Base-by-base conservation (phyloP, 2,113 vertebrate genomes). In the Chlorodrepanis virens region DNA sequence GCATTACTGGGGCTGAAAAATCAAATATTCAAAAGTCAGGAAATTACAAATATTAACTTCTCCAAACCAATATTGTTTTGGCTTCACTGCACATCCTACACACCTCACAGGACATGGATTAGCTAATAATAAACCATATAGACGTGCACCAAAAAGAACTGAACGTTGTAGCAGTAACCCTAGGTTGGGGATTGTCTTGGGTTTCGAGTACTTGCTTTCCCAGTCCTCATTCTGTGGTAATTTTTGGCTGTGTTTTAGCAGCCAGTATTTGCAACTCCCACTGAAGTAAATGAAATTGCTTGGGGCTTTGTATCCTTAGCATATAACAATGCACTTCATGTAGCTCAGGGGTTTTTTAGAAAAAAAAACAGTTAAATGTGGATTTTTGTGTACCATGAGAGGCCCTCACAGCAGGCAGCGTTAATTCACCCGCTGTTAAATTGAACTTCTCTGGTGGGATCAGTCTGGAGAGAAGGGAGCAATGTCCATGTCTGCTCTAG, bases 1-100 rank as follows among this genome's bases (percentile, higher is more conserved):
- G 49, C 37, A 7, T 95, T 65, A 57, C 67, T 19, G 27, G 39
- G 71, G 35, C 42, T 77, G 54, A 91, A 93, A 76, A 85, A 69
- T 54, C 53, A 76, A 93, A 65, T 61, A 83, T 28, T 83, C 50
- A 47, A 80, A 81, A 91, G 75, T 83, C 94, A 94, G 94, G 96
- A 96, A 96, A 95, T 97, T 84, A 84, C 78, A 80, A 53, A 83
- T 54, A 53, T 8, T 64, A 63, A 40, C 39, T 68, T 81, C 75
- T 94, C 94, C 86, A 88, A 88, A 87, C 76, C 59, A 77, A 81
- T 96, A 93, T 90, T 7, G 3, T 37, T 50, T 94, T 96, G 96
- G 93, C 94, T 90, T 81, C 52, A 2, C 82, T 81, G 59, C 83
- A 82, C 80, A 72, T 79, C 88, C 88, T 87, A 57, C 88, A 83